Evolutionary conservation across 92 coral and sea anemone genomes (phyloP).

Genomic region (Epizoanthus fatuus): DNA sequence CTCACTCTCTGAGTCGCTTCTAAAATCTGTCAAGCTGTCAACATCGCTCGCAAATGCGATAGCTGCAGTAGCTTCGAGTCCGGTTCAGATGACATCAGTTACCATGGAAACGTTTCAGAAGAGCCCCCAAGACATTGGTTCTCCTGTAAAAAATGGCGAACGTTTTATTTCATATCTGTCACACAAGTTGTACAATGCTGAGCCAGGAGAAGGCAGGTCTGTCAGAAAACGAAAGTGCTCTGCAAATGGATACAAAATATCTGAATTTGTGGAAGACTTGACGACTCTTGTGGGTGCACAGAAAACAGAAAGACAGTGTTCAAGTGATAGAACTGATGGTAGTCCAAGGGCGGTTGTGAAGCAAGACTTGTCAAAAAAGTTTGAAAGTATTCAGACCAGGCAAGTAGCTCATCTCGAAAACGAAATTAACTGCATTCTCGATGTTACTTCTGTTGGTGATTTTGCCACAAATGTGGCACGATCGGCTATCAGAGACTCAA

Average conservation of each 20-base stretch:
- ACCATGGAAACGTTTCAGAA: conserved; percentile 74
- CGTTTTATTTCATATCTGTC: conserved; percentile 66
- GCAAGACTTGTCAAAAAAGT: conserved; percentile 64
- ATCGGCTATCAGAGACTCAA: conserved; percentile 54
- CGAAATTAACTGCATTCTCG: neutral
- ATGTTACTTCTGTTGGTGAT: conserved; percentile 51
- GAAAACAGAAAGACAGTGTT: conserved; percentile 20
- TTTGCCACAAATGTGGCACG: conserved; percentile 65
- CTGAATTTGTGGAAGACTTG: conserved; percentile 73
- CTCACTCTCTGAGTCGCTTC: conserved; percentile 77
- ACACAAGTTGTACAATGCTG: conserved; percentile 14
- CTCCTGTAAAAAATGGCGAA: conserved; percentile 72
- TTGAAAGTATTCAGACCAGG: conserved; percentile 34
- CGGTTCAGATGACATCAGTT: conserved; percentile 62
- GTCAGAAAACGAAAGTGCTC: neutral
- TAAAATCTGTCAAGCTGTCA: conserved; percentile 78
- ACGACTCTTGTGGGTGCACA: conserved; percentile 48
- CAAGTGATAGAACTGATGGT: neutral
- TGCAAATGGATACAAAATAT: conserved; percentile 35
- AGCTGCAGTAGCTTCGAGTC: conserved; percentile 75
- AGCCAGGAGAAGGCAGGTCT: neutral
- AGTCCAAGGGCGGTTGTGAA: neutral
- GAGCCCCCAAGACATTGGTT: conserved; percentile 74
- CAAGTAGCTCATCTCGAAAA: neutral
- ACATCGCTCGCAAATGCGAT: conserved; percentile 86